Evolutionary conservation across 2,888 invertebrate species (phyloP), one percentile per base, ranked within the genome.

Genomic region (Beris chalybata): DNA sequence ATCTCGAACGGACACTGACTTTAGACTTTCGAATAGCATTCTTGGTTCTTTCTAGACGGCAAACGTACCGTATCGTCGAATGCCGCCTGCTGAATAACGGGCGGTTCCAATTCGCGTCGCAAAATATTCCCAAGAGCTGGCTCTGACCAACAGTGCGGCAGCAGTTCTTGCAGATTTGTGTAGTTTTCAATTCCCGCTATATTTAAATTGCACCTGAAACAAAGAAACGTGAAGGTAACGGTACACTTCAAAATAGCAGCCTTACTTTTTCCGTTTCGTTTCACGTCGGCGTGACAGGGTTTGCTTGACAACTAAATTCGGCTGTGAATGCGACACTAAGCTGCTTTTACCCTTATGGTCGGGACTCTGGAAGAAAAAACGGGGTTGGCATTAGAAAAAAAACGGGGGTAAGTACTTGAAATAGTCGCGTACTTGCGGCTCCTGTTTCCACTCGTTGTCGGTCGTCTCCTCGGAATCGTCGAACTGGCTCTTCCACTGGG

Each of bases 401-500:
- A 38, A 38, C 38, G 38, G 22, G 22, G 22, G 3, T 3, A 38
- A 38, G 3, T 38, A 1, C 6, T 7, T 48, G 9, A 29, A 30
- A 54, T 13, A 38, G 43, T 6, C 66, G 22, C 22, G 70, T 74
- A 78, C 79, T 76, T 78, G 82, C 72, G 87, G 86, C 73, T 94
- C 94, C 71, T 91, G 93, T 75, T 93, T 93, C 92, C 94, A 94
- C 78, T 95, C 95, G 79, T 95, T 94, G 78, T 95, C 95, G 0
- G 93, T 93, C 56, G 94, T 93, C 75, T 95, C 95, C 72, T 96
- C 95, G 0, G 95, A 95, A 78, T 96, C 95, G 75, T 95, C 95
- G 77, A 96, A 96, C 78, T 96, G 95, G 0, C 95, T 95, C 77
- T 95, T 95, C 95, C 96, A 96, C 75, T 92, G 92, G 15, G 95